Percentiles rank a stretch among this genome's conserved stretches.
phyloP scores from a whole-genome alignment of 1,140 invertebrate genomes.

The Sesamia nonagrioides region DNA sequence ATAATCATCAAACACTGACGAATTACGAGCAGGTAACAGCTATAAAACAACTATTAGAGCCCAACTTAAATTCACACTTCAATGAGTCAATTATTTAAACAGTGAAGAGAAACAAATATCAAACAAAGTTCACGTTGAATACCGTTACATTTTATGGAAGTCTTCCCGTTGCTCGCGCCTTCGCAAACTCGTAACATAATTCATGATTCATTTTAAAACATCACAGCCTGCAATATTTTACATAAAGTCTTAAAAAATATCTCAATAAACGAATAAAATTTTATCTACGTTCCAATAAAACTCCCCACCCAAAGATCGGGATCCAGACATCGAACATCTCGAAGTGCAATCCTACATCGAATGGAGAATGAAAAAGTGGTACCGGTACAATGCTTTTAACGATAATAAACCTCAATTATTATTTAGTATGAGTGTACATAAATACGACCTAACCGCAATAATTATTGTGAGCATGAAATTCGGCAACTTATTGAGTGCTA shows the following conservation, averaged over 20 bases:
- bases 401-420: constrained; percentile 52
- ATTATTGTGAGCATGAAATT: constrained; percentile 50
- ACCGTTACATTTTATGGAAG: constrained; percentile 49
- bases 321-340: constrained; percentile 17
- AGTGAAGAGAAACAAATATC: constrained; percentile 26
- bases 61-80: constrained; percentile 28
- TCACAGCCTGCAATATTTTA: constrained; percentile 27
- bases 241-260: constrained; percentile 1
- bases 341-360: neutral
- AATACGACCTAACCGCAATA: constrained; percentile 50
- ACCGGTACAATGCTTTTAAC: constrained; percentile 47
- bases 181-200: constrained; percentile 33
- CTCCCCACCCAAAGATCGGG: constrained; percentile 15
- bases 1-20: constrained; percentile 4
- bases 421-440: constrained; percentile 49
- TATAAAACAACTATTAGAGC: constrained; percentile 17
- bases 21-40: constrained; percentile 12
- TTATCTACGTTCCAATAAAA: constrained; percentile 29
- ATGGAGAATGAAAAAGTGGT: constrained; percentile 38
- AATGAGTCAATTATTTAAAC: constrained; percentile 34
- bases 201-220: constrained; percentile 28
- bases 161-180: constrained; percentile 17
- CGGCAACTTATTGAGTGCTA: constrained; percentile 45
- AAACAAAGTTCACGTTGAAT: constrained; percentile 25
- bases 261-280: constrained; percentile 32